Base-by-base conservation (phyloP, 2,797 vertebrate genomes). In the Morelia viridis region DNA sequence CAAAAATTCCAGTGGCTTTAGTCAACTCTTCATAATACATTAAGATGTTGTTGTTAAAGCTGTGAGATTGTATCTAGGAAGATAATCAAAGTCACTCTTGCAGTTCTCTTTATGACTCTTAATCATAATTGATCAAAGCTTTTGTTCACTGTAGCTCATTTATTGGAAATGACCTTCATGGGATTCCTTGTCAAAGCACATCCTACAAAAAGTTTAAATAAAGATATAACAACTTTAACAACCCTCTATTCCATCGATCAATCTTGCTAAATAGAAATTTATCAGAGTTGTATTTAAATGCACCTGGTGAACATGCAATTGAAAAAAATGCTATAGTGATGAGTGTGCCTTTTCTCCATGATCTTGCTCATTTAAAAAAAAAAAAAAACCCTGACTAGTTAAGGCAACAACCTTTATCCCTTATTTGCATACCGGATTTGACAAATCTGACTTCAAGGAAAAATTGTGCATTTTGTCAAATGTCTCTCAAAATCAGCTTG, bases 121-220 rank as follows among this genome's bases (percentile, higher is more conserved):
- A 94, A 93, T 6, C 0, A 0, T 88, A 94, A 96, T 94, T 95
- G 91, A 95, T 92, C 90, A 92, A 93, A 92, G 89, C 89, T 90
- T 95, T 87, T 22, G 71, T 24, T 89, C 93, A 22, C 2, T 94
- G 91, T 7, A 58, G 9, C 89, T 83, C 92, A 96, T 95, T 96
- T 94, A 92, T 89, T 93, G 64, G 0, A 10, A 85, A 94, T 94
- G 92, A 96, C 95, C 96, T 96, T 94, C 94, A 91, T 6, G 83
- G 64, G 5, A 65, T 87, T 12, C 1, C 92, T 90, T 89, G 28
- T 11, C 87, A 1, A 90, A 61, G 68, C 85, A 64, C 31, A 35
- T 41, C 71, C 60, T 41, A 53, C 28, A 28, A 58, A 12, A 88
- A 56, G 94, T 87, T 95, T 95, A 89, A 89, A 58, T 68, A 28